Percentiles rank a stretch among this genome's conserved stretches.
Conservation (phyloP, 2,888 invertebrate genomes). For the Melanargia galathea region DNA sequence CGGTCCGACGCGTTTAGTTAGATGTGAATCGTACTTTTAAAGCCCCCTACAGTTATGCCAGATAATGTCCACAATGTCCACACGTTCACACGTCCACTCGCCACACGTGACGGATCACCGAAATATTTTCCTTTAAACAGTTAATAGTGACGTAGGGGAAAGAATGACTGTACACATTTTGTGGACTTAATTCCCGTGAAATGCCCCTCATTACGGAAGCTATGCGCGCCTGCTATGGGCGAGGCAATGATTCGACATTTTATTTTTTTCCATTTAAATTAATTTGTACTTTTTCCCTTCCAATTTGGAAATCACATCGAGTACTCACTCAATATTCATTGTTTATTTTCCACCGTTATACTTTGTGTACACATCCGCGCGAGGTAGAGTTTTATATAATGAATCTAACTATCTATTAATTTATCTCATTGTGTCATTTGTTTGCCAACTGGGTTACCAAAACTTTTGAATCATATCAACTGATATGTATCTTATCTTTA, state of each 20-base stretch:
- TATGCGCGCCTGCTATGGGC: constrained; percentile 5
- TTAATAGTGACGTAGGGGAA: neutral
- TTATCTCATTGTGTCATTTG: no score
- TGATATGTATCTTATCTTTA: no score
- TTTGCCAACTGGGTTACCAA: no score
- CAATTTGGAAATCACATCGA: neutral
- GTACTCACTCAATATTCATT: no score
- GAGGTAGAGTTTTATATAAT: no score
- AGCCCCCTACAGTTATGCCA: neutral
- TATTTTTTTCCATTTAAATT: constrained; percentile 6
- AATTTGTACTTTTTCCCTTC: neutral
- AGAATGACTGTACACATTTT: constrained; percentile 1
- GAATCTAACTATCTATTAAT: no score
- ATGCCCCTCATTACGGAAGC: constrained; percentile 12
- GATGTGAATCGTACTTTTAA: neutral
- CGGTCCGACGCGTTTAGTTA: no score
- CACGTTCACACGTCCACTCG: neutral
- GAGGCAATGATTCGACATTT: neutral
- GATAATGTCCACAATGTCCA: neutral
- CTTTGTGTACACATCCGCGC: no score
- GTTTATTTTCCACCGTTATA: no score
- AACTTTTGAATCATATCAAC: no score
- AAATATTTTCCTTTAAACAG: neutral
- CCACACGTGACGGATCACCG: neutral
- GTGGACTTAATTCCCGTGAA: neutral